These are phyloP conservation scores for Rhegmatorhina hoffmannsi DNA, from an alignment of 2,113 vertebrate species.

Conservation along the genomic window DNA sequence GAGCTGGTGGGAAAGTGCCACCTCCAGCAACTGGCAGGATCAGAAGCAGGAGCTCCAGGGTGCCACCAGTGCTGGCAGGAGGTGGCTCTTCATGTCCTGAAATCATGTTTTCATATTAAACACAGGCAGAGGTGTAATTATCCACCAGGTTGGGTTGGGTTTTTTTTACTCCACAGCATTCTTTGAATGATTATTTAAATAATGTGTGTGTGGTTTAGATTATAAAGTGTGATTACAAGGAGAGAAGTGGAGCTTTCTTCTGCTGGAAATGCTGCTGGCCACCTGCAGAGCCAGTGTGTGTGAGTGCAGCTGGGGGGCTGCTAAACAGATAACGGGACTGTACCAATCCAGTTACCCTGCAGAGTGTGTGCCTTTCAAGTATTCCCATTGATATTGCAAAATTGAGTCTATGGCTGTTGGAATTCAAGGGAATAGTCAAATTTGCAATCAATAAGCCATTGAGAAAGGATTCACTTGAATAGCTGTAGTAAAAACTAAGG, in stretches of 20 bases:
- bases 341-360: not conserved
- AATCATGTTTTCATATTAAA: not conserved
- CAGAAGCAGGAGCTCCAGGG: not conserved
- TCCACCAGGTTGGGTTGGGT: not conserved
- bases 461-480: not conserved
- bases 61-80: not conserved
- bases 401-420: not conserved
- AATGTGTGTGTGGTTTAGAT: slow-evolving; percentile 9
- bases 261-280: not conserved
- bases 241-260: slow-evolving; percentile 3
- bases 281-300: not conserved
- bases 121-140: not conserved
- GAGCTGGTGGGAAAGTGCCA: slow-evolving; percentile 20
- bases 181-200: slow-evolving; percentile 22
- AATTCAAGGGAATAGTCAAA: slow-evolving; percentile 18
- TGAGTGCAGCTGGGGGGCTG: slow-evolving; percentile 10
- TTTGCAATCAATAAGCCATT: not conserved
- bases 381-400: not conserved
- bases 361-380: not conserved
- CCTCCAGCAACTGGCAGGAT: not conserved
- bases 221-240: not conserved
- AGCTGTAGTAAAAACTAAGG: not conserved
- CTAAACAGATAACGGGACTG: not conserved
- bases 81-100: not conserved
- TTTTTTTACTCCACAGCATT: not conserved